Percentiles rank a stretch among this genome's conserved stretches.
phyloP scores from a whole-genome alignment of 64 coral and sea anemone genomes.

The Dendronephthya gigantea region DNA sequence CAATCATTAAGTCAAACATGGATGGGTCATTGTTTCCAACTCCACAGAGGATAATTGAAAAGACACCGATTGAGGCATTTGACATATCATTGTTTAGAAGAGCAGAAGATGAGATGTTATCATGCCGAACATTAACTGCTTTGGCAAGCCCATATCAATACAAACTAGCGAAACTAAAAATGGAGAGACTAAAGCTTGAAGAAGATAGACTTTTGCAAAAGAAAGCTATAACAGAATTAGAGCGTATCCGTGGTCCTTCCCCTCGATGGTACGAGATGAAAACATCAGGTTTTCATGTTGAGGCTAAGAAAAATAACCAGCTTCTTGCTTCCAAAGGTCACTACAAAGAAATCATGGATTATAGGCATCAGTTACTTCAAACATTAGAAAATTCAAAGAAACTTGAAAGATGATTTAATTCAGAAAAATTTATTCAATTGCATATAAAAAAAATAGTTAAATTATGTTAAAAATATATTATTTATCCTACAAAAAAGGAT shows the following conservation, averaged over 20 bases:
- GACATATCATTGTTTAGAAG: slow-evolving; percentile 14
- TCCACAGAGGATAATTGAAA: background rate
- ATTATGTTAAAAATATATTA: background rate
- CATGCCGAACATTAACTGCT: slow-evolving; percentile 71
- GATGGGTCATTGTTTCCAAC: background rate
- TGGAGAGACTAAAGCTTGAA: slow-evolving; percentile 65
- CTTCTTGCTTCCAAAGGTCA: slow-evolving; percentile 63
- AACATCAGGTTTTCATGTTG: slow-evolving; percentile 74
- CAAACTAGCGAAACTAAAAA: slow-evolving; percentile 58
- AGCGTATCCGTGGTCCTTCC: slow-evolving; percentile 82
- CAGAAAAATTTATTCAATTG: background rate
- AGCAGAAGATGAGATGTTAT: slow-evolving; percentile 77
- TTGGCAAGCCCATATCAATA: slow-evolving; percentile 80
- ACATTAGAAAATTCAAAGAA: slow-evolving; percentile 27
- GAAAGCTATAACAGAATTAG: slow-evolving; percentile 68
- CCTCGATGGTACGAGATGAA: slow-evolving; percentile 95
- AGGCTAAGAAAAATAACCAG: slow-evolving; percentile 80
- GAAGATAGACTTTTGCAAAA: slow-evolving; percentile 69
- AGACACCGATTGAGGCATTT: slow-evolving; percentile 3
- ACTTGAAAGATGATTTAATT: background rate
- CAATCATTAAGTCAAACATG: background rate
- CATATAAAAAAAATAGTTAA: too few relatives aligned
- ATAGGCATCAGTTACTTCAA: slow-evolving; percentile 63
- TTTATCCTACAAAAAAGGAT: background rate
- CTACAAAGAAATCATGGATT: slow-evolving; percentile 83